Evolutionary conservation across 35 echinoderm and acorn worm species (phyloP).

Genomic region (Eucidaris tribuloides): DNA sequence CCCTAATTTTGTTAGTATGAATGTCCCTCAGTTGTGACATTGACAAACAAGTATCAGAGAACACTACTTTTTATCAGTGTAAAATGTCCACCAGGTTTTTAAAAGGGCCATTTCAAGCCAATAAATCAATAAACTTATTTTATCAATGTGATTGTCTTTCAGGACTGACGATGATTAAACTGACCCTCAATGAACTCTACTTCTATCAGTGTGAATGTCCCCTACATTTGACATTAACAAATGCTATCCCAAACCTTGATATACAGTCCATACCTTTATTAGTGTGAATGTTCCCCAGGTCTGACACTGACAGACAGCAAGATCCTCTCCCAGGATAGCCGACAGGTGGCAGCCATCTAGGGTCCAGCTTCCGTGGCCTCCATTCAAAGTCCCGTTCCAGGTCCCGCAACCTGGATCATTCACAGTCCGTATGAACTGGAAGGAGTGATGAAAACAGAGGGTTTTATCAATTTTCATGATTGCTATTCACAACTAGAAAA

Average conservation of each 20-base stretch:
- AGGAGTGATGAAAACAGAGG: neutral
- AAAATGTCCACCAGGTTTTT: too few species aligned
- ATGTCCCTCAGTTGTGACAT: too few species aligned
- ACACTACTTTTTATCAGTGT: too few species aligned
- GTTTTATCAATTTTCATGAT: neutral
- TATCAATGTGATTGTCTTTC: neutral
- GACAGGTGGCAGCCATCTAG: slow-evolving; percentile 2
- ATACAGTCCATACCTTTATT: neutral
- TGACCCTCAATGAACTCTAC: neutral
- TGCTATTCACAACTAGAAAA: too few species aligned
- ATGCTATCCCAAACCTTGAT: neutral
- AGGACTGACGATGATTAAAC: neutral
- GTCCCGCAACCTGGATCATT: neutral
- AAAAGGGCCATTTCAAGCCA: neutral
- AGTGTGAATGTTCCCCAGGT: neutral
- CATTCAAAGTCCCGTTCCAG: slow-evolving; percentile 2
- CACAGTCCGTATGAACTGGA: neutral
- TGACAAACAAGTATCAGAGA: too few species aligned
- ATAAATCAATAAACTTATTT: neutral
- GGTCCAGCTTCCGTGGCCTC: neutral
- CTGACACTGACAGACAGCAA: slow-evolving; percentile 1
- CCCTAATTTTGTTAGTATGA: too few species aligned
- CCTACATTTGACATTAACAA: neutral
- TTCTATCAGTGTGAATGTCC: neutral
- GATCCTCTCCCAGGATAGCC: neutral